Conservation (phyloP, 2,888 invertebrate genomes). For the Petrolisthes manimaculis region DNA sequence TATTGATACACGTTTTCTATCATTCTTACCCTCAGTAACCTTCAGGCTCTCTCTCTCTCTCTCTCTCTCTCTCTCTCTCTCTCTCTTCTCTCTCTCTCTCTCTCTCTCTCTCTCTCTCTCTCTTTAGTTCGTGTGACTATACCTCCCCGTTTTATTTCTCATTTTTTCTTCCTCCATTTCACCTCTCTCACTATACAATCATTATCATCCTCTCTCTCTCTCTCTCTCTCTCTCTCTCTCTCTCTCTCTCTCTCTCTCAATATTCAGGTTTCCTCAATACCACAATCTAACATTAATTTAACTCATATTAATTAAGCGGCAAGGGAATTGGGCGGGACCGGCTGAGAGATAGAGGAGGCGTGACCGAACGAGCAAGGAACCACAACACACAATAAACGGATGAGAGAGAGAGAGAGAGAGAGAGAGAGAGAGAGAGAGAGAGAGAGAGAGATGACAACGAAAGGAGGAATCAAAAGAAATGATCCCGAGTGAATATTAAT, state of each 20-base stretch:
- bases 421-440: slow-evolving; percentile 1
- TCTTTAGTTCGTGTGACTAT: not conserved
- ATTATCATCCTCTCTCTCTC: not conserved
- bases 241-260: not conserved
- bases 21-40: not conserved
- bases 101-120: not conserved
- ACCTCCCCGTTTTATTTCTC: not conserved
- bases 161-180: not conserved
- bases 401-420: not conserved
- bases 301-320: not conserved
- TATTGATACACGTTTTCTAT: not conserved
- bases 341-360: no score
- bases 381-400: not conserved
- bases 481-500: no score
- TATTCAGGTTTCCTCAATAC: not conserved
- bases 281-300: not conserved
- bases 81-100: not conserved
- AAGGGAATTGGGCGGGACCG: no score
- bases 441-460: not conserved
- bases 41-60: not conserved
- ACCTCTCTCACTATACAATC: not conserved
- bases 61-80: not conserved
- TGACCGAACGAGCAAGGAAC: no score
- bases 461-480: not conserved
- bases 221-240: not conserved